phyloP scores from a whole-genome alignment of 2,797 vertebrate species.

The Lagodon rhomboides region DNA sequence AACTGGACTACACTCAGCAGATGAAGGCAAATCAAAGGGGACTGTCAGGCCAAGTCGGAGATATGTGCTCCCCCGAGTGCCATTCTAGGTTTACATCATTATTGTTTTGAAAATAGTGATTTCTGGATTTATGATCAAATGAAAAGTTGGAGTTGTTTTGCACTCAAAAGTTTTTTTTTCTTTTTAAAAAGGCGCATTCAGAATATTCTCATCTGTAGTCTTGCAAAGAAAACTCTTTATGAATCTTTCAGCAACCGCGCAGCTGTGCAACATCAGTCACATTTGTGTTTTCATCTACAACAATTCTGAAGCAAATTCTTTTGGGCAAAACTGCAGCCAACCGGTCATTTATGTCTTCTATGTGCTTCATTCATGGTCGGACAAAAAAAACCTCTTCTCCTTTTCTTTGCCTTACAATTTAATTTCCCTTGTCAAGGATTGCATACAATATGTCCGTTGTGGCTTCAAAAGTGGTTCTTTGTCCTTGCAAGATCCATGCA shows the following conservation, averaged over 20 bases:
- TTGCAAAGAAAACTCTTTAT: neutral
- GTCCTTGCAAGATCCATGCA: constrained; percentile 50
- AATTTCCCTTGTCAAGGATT: constrained; percentile 29
- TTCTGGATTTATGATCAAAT: neutral
- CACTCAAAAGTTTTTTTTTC: neutral
- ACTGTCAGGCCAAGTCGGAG: too few species aligned
- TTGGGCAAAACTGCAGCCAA: constrained; percentile 16
- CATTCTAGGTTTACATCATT: neutral
- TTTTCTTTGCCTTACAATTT: constrained; percentile 33
- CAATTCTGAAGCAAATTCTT: constrained; percentile 1
- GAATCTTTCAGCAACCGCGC: constrained; percentile 2
- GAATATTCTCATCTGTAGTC: constrained; percentile 1
- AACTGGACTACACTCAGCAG: too few species aligned
- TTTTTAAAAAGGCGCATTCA: neutral
- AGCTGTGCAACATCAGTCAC: constrained; percentile 5
- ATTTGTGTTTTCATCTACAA: constrained; percentile 6
- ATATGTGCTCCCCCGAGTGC: too few species aligned
- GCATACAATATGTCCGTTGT: constrained; percentile 10
- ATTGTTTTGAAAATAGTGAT: neutral
- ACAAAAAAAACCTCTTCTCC: constrained; percentile 7
- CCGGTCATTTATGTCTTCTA: constrained; percentile 1
- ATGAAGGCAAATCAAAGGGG: too few species aligned
- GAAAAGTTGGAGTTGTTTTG: neutral
- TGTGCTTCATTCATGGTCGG: constrained; percentile 3
- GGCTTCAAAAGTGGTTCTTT: constrained; percentile 19